Base-by-base conservation (phyloP, 2,888 invertebrate genomes). In the Hemaris fuciformis region DNA sequence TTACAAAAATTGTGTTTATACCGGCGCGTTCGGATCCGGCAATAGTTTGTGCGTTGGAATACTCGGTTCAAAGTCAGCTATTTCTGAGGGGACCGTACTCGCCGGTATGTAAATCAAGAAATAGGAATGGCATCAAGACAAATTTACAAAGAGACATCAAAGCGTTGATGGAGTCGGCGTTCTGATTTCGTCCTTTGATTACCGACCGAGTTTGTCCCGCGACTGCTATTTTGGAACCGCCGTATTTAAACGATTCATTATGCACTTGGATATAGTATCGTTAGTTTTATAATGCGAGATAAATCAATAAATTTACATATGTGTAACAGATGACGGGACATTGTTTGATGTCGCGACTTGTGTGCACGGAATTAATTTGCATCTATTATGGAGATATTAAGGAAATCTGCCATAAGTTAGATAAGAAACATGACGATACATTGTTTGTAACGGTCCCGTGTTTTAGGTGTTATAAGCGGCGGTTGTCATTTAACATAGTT, bases 181-280 rank as follows among this genome's bases (percentile, higher is more conserved):
- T 87, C 85, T 84, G 86, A 89, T 87, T 83, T 85, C 76, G 79
- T 84, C 82, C 84, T 88, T 88, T 89, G 87, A 90, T 90, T 89
- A 81, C 80, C 70, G 74, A 69, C 72, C 66, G 76, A 79, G 76
- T 79, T 77, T 75, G 82, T 78, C 75, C 69, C 80, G 73, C 73
- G 75, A 74, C 76, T 68, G 81, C 84, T 88, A 88, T 89, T 88
- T 88, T 77, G 66, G 77, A 74, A 57, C 71, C 63, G 68, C 66
- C 68, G 71, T 69, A 69, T 71, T 66, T 67, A 62, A 63, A 22
- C 45, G 46, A 48, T 23, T 23, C 10, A 38, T 23, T 48, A 18
- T 60, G 41, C 41, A 41, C 41, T 59, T 25, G 60, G 41, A 27
- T 42, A 57, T 25, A 15, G 38, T 23, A 27, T 42, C 31, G 22